Percentiles rank a stretch among this genome's conserved stretches.
Conservation (phyloP, 2,797 vertebrate species). For the Podarcis siculus region DNA sequence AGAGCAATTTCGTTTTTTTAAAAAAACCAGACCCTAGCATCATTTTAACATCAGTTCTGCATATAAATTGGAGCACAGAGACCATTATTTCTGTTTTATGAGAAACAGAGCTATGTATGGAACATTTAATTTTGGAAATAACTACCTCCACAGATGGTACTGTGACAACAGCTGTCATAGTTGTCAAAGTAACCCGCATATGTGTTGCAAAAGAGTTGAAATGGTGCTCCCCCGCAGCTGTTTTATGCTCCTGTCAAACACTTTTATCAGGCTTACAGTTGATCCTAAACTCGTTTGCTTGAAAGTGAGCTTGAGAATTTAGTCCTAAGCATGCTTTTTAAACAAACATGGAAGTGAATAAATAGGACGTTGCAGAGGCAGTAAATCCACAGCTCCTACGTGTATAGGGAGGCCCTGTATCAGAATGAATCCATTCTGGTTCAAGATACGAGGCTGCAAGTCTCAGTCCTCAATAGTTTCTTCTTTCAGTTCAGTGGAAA, state of each 20-base stretch:
- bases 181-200: slow-evolving; percentile 11
- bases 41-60: not conserved
- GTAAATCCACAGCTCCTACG: not conserved
- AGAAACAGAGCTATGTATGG: slow-evolving; percentile 19
- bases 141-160: not conserved
- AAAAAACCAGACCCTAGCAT: not conserved
- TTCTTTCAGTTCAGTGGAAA: not conserved
- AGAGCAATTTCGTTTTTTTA: slow-evolving; percentile 3
- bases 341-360: not conserved
- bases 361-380: not conserved
- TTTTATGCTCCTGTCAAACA: not conserved
- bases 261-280: not conserved
- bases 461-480: not conserved
- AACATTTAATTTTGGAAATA: slow-evolving; percentile 33
- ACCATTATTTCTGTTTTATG: slow-evolving; percentile 1
- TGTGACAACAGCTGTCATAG: slow-evolving; percentile 6
- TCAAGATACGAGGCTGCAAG: not conserved
- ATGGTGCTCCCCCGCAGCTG: slow-evolving; percentile 11
- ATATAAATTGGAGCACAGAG: slow-evolving; percentile 16
- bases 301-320: slow-evolving; percentile 6
- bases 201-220: not conserved
- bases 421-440: not conserved
- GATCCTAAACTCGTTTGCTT: slow-evolving; percentile 23
- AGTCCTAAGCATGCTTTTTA: not conserved
- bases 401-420: not conserved